phyloP scores from a whole-genome alignment of 1,140 invertebrate species.

The Solen grandis region DNA sequence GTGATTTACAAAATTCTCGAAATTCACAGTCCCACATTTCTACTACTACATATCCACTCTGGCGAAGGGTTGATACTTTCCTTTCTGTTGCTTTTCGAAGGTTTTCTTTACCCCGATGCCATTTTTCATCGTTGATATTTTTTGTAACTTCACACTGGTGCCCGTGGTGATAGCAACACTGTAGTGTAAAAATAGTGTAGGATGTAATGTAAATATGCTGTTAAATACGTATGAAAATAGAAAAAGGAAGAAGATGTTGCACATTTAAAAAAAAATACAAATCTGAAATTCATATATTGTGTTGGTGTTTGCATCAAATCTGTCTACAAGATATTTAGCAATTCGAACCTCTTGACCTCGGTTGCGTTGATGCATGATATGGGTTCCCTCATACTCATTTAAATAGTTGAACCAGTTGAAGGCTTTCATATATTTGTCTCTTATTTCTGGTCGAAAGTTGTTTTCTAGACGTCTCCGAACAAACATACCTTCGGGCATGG shows the following conservation, averaged over 20 bases:
- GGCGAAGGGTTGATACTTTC: not conserved
- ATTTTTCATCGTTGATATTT: not conserved
- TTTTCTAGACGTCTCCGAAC: not conserved
- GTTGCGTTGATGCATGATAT: not conserved
- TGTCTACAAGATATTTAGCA: slow-evolving; percentile 16
- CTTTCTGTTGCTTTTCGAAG: not conserved
- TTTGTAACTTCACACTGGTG: slow-evolving; percentile 10
- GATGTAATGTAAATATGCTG: too few relatives aligned
- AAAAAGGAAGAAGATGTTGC: too few relatives aligned
- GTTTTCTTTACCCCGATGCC: not conserved
- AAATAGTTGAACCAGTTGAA: too few relatives aligned
- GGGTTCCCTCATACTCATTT: not conserved
- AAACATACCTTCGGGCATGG: too few relatives aligned
- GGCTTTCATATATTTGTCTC: not conserved
- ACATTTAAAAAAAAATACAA: too few relatives aligned
- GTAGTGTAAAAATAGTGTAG: not conserved
- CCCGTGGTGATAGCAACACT: slow-evolving; percentile 30
- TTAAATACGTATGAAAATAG: too few relatives aligned
- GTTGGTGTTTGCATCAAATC: not conserved
- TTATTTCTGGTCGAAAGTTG: not conserved
- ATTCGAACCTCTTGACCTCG: not conserved
- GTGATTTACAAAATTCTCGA: not conserved
- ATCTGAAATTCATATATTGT: too few relatives aligned
- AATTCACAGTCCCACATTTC: not conserved
- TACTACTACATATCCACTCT: not conserved